Evolutionary conservation across 2,113 vertebrate genomes (phyloP), one percentile per base, ranked within the genome.

Genomic region (Herpetotheres cachinnans): DNA sequence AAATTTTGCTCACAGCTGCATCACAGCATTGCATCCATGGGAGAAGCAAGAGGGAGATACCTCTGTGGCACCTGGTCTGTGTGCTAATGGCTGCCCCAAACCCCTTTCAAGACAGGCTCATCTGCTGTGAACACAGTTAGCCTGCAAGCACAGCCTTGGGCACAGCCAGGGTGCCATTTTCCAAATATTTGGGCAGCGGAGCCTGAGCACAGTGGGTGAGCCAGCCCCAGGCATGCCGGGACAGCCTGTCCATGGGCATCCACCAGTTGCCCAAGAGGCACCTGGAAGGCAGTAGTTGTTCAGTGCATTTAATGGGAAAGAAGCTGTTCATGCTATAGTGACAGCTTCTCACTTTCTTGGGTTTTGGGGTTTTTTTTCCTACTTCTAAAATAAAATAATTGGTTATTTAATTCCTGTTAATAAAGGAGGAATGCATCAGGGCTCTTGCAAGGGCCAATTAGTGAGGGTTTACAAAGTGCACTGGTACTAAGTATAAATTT

Each of bases 341-440:
- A 72, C 62, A 36, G 52, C 47, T 76, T 71, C 65, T 56, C 63
- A 67, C 0, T 61, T 59, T 82, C 77, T 36, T 52, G 38, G 73
- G 38, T 7, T 55, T 77, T 71, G 34, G 29, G 7, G 22, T 24
- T 2, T 42, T 46, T 62, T 50, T 13, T 1, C 4, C 27, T 13
- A 47, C 46, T 69, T 91, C 58, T 88, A 50, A 90, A 91, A 77
- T 72, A 88, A 92, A 96, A 70, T 55, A 93, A 80, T 50, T 77
- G 22, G 17, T 58, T 94, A 50, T 73, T 93, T 95, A 92, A 86
- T 78, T 92, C 67, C 47, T 94, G 1, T 63, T 88, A 62, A 70
- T 88, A 86, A 91, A 93, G 76, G 42, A 85, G 71, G 62, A 95
- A 46, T 69, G 74, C 11, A 76, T 69, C 46, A 3, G 69, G 52